These are phyloP conservation scores for Ceratitis capitata DNA, from an alignment of 1,140 invertebrate species.

Conservation along the genomic window DNA sequence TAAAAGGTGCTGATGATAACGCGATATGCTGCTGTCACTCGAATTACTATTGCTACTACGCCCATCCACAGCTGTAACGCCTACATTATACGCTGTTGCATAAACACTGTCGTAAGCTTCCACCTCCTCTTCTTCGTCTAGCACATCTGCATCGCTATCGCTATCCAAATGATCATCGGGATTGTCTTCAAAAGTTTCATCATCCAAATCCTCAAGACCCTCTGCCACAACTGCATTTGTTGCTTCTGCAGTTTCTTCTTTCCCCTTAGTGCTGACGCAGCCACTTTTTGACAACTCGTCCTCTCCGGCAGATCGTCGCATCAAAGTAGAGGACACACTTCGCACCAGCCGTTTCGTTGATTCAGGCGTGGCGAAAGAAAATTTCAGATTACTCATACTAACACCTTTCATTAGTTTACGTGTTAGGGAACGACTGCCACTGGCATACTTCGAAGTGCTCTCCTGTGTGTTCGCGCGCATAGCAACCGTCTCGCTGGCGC, in stretches of 20 bases:
- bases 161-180: slow-evolving; percentile 46
- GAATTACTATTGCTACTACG: slow-evolving; percentile 41
- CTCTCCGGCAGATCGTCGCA: slow-evolving; percentile 51
- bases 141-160: slow-evolving; percentile 52
- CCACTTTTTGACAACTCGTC: neutral
- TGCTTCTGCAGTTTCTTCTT: neutral
- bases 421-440: slow-evolving; percentile 51
- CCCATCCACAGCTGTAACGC: slow-evolving; percentile 39
- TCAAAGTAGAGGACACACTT: slow-evolving; percentile 55
- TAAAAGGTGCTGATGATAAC: slow-evolving; percentile 49
- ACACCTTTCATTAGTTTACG: slow-evolving; percentile 64
- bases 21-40: neutral
- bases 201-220: slow-evolving; percentile 40
- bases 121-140: neutral
- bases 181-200: slow-evolving; percentile 45
- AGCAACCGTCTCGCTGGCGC: neutral
- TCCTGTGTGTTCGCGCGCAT: slow-evolving; percentile 40
- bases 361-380: slow-evolving; percentile 59
- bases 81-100: neutral
- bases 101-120: neutral
- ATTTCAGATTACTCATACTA: slow-evolving; percentile 61
- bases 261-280: neutral
- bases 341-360: slow-evolving; percentile 59
- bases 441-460: slow-evolving; percentile 40
- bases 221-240: neutral